Percentiles rank a stretch among this genome's conserved stretches.
These are phyloP conservation scores for Pseudochirops cupreus DNA, from an alignment of 2,797 vertebrate genomes.

Conservation along the genomic window DNA sequence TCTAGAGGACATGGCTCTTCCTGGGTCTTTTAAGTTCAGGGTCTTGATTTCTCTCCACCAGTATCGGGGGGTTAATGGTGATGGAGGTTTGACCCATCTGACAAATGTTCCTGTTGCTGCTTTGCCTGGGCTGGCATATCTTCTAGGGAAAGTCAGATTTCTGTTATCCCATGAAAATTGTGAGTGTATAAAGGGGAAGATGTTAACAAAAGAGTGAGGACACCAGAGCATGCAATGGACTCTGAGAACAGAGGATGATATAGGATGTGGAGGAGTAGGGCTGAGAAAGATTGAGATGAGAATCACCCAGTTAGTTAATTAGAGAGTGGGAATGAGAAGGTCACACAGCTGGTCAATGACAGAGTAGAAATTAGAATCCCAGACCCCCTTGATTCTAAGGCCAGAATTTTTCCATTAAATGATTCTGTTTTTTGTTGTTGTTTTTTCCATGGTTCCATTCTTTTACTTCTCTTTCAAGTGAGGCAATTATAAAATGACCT, in stretches of 20 bases:
- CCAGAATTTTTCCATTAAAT: neutral
- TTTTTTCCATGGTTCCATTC: neutral
- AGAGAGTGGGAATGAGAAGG: neutral
- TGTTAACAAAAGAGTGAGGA: neutral
- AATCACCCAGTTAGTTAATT: neutral
- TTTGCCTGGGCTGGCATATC: neutral
- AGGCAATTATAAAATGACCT: slow-evolving; percentile 4
- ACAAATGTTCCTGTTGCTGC: neutral
- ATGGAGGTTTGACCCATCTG: neutral
- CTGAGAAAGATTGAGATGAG: neutral
- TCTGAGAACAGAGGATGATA: neutral
- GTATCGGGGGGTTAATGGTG: neutral
- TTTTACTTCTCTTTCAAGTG: neutral
- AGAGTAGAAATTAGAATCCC: neutral
- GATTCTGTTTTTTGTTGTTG: neutral
- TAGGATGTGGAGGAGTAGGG: neutral
- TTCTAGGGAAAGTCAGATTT: neutral
- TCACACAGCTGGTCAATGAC: neutral
- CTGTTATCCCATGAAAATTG: neutral
- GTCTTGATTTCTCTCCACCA: neutral
- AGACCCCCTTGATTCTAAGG: neutral
- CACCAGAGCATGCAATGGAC: neutral
- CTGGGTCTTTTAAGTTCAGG: neutral
- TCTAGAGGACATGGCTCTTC: neutral
- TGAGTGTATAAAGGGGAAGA: neutral